These are phyloP conservation scores for Pelecanus crispus DNA, from an alignment of 2,113 vertebrate species.

Conservation along the genomic window DNA sequence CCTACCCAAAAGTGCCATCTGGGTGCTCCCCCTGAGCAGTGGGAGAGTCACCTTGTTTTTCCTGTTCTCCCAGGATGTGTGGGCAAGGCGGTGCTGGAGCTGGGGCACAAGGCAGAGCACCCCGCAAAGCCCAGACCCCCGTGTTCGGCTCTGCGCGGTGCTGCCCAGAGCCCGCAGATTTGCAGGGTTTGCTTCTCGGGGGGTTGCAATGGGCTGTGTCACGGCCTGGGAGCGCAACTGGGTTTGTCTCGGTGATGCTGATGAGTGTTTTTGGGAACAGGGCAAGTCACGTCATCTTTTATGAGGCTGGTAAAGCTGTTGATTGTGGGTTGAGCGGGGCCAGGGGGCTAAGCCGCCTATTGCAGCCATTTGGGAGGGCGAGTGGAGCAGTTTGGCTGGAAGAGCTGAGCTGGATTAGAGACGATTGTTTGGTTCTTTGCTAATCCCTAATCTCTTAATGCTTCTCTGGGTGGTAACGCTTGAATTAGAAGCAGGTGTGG, in stretches of 20 bases:
- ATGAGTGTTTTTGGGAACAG: not conserved
- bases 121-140: not conserved
- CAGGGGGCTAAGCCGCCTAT: not conserved
- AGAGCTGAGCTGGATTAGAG: not conserved
- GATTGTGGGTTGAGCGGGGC: not conserved
- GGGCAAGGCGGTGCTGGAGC: not conserved
- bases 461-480: not conserved
- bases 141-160: accelerated
- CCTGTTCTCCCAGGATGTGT: not conserved
- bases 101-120: not conserved
- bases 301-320: not conserved
- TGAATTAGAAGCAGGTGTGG: not conserved
- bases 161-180: accelerated
- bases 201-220: no score
- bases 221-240: accelerated
- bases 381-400: not conserved
- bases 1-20: not conserved
- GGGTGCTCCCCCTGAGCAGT: not conserved
- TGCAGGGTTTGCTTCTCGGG: accelerated
- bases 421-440: not conserved
- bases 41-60: not conserved
- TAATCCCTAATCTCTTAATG: not conserved
- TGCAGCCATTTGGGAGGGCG: not conserved
- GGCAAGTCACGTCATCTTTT: not conserved
- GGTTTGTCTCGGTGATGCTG: not conserved